Base-by-base conservation (phyloP, 2,888 invertebrate species). In the Lypha dubia region DNA sequence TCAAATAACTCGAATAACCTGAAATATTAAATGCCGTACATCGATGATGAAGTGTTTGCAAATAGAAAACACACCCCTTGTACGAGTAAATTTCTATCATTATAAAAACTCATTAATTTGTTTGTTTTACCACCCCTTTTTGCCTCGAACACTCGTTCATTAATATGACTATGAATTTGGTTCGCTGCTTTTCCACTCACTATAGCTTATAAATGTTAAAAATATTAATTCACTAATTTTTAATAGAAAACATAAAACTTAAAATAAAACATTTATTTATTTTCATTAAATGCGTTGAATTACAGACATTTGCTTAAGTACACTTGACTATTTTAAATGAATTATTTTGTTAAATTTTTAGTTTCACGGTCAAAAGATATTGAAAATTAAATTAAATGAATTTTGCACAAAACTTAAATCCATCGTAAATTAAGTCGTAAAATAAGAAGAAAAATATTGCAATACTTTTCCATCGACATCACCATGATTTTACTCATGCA, bases 231-330 rank as follows among this genome's bases (percentile, higher is more conserved):
- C 41, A 44, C 44, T 63, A 13, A 22, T 41, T 24, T n/a, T 41
- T 63, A 63, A 63, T 63, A n/a, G 6, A n/a, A 46, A 28, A 17
- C 44, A 63, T 44, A 15, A 46, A 65, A 46, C 28, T 41, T 62
- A n/a, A 62, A 41, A 24, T 41, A 22, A n/a, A n/a, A n/a, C 15
- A 28, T 28, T 24, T 3, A 63, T 63, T 44, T n/a, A 17, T 51
- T 5, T 53, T 28, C 24, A 46, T 28, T 28, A 1, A 44, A 6
- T 13, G 11, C 15, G 5, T 24, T 44, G 2, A 62, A 5, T 38
- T 62, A 7, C 8, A 53, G 24, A 51, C 24, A 22, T 51, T 51
- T 51, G 13, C 20, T 24, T 24, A 53, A 53, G 53, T 53, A 24
- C 15, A 44, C 17, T 20, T 60, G n/a, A n/a, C n/a, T n/a, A 11